Conservation (phyloP, 1,140 invertebrate species). For the Periplaneta americana region DNA sequence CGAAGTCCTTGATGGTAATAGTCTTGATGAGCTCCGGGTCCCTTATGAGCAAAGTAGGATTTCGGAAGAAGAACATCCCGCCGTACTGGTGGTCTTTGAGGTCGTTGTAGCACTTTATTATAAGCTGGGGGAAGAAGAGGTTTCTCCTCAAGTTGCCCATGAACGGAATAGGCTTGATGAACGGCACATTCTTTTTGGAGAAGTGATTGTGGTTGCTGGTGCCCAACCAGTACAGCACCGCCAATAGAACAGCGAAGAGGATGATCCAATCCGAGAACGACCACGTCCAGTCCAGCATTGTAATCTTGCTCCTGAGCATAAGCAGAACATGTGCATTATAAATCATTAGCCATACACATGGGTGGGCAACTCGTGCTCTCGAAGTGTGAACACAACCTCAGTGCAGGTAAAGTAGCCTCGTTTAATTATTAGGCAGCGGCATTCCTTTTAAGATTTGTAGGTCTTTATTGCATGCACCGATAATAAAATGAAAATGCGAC, state of each 20-base stretch:
- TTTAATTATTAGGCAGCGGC: no score
- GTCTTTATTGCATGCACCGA: no score
- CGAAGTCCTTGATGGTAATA: conserved; percentile 34
- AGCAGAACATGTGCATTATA: no score
- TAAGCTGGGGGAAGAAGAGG: background rate
- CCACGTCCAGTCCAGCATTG: no score
- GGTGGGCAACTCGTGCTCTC: no score
- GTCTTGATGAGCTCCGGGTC: conserved; percentile 31
- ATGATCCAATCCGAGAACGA: no score
- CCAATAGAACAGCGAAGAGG: background rate
- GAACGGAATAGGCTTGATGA: conserved; percentile 37
- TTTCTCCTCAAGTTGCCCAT: conserved; percentile 35
- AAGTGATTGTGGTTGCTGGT: conserved; percentile 41
- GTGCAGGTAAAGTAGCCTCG: no score
- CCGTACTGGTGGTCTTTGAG: background rate
- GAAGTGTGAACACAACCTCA: no score
- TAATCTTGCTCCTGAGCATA: no score
- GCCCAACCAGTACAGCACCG: background rate
- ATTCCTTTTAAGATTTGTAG: no score
- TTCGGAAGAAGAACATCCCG: conserved; percentile 23
- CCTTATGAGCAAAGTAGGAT: conserved; percentile 27
- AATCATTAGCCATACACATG: no score
- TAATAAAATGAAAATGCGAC: no score
- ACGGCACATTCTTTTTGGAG: conserved; percentile 36
- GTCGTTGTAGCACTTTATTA: background rate